phyloP scores from a whole-genome alignment of 2,797 vertebrate species.

The Premnoplex brunnescens region DNA sequence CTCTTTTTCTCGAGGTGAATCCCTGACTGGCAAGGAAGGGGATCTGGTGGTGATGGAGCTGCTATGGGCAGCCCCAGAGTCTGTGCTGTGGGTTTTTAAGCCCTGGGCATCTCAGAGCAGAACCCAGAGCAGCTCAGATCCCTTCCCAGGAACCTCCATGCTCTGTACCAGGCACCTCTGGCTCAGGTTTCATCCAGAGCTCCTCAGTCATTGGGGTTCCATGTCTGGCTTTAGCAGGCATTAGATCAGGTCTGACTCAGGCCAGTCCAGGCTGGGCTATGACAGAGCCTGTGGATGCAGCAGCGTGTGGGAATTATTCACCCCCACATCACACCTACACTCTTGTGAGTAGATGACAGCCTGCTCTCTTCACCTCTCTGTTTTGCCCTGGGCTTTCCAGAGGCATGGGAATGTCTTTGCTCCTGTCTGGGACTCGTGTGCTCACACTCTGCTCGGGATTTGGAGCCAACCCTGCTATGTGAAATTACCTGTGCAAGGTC shows the following conservation, averaged over 20 bases:
- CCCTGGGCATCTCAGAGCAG: not conserved
- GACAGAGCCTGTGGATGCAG: not conserved
- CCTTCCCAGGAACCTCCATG: not conserved
- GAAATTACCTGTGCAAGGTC: not conserved
- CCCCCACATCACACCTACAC: not conserved
- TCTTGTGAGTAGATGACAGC: not conserved
- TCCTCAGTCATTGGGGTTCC: fast-evolving
- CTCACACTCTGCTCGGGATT: fast-evolving
- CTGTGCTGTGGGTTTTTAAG: not conserved
- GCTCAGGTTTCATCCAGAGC: not conserved
- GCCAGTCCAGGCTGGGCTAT: not conserved
- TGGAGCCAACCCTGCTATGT: fast-evolving
- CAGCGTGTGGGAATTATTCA: not conserved
- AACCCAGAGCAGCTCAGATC: not conserved
- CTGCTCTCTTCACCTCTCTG: not conserved
- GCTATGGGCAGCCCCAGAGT: not conserved
- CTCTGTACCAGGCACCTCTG: not conserved
- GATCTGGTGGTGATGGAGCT: not conserved
- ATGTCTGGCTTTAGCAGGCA: not conserved
- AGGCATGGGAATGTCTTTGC: not conserved
- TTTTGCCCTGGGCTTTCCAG: not conserved
- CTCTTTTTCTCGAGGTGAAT: not conserved
- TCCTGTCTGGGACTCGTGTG: fast-evolving
- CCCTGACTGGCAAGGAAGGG: not conserved
- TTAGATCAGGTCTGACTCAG: not conserved